Evolutionary conservation across 2,888 invertebrate species (phyloP).

Genomic region (Xestobium rufovillosum): DNA sequence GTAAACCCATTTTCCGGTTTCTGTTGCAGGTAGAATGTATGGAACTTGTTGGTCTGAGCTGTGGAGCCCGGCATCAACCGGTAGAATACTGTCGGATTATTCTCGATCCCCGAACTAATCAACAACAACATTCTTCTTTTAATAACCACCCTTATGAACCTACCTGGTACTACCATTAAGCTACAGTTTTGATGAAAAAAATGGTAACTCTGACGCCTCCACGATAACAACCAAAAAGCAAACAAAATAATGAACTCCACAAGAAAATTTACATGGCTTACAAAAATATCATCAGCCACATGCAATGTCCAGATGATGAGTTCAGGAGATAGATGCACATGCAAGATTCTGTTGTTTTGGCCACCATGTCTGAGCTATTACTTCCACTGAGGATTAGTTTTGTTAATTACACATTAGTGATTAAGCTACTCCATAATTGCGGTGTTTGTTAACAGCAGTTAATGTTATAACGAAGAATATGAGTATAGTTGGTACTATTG

Average conservation of each 20-base stretch:
- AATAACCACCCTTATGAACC: background rate
- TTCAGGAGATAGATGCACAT: too few relatives aligned
- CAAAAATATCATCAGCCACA: constrained; percentile 40
- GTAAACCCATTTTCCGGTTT: constrained; percentile 86
- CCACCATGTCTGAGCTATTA: too few relatives aligned
- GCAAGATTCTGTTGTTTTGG: too few relatives aligned
- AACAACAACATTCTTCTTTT: constrained; percentile 10
- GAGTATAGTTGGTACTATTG: too few relatives aligned
- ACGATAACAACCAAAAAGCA: constrained; percentile 26
- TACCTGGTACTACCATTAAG: constrained; percentile 16
- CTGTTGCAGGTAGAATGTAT: constrained; percentile 93
- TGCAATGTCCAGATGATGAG: constrained; percentile 37
- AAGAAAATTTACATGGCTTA: constrained; percentile 32
- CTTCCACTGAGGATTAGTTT: too few relatives aligned
- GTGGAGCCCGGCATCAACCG: constrained; percentile 92
- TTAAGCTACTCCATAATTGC: too few relatives aligned
- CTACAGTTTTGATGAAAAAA: constrained; percentile 9
- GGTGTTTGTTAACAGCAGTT: too few relatives aligned
- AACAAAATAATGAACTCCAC: constrained; percentile 17
- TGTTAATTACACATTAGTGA: too few relatives aligned
- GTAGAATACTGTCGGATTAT: constrained; percentile 93
- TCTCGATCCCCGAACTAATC: constrained; percentile 88
- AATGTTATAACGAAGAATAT: too few relatives aligned
- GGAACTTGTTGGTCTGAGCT: constrained; percentile 91
- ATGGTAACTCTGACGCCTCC: constrained; percentile 25